These are phyloP conservation scores for Panulirus ornatus DNA, from an alignment of 1,140 invertebrate species.

Conservation along the genomic window DNA sequence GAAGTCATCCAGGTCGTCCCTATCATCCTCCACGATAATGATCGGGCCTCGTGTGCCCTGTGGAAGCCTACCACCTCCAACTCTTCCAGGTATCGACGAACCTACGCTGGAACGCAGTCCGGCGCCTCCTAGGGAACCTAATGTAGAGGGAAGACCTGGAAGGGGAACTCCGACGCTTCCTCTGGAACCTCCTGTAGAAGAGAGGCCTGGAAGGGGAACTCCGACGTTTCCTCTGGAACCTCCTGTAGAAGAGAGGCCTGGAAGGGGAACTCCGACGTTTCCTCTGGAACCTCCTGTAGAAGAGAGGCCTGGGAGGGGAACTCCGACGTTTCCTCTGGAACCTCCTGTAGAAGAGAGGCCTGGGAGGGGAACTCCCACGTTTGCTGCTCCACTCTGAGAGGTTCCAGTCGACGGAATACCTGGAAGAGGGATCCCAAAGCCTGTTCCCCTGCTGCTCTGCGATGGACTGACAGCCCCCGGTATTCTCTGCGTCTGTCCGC, in stretches of 20 bases:
- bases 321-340: neutral
- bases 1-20: conserved; percentile 16
- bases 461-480: conserved; percentile 16
- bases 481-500: neutral
- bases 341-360: neutral
- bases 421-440: neutral
- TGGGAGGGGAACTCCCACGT: neutral
- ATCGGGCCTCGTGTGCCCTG: conserved; percentile 35
- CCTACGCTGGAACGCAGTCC: neutral
- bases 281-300: neutral
- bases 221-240: neutral
- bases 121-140: neutral
- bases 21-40: conserved; percentile 45
- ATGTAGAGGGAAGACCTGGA: neutral
- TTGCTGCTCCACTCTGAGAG: neutral
- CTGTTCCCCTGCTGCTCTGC: neutral
- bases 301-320: conserved; percentile 17
- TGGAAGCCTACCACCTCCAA: neutral
- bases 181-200: neutral
- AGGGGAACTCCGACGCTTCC: conserved; percentile 12
- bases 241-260: neutral
- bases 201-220: conserved; percentile 14
- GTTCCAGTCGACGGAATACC: neutral
- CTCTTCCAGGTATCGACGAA: neutral
- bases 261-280: conserved; percentile 5